phyloP scores from a whole-genome alignment of 2,113 vertebrate genomes.

The Takifugu flavidus region DNA sequence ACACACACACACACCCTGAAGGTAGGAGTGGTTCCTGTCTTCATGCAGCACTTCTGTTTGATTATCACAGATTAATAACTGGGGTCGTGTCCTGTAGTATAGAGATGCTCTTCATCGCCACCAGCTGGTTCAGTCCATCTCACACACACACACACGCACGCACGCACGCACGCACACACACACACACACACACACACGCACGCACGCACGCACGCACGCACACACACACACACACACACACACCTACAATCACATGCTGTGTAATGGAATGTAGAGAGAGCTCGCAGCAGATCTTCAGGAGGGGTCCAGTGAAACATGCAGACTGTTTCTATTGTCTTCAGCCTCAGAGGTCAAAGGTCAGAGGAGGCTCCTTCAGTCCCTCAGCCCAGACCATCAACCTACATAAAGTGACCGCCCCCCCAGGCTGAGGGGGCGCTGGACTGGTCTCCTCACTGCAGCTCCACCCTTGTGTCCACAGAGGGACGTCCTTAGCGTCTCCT shows the following conservation, averaged over 20 bases:
- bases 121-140: conserved; percentile 48
- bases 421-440: too few species aligned
- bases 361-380: background rate
- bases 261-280: conserved; percentile 73
- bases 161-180: conserved; percentile 1
- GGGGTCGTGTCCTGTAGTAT: conserved; percentile 71
- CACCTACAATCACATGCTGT: conserved; percentile 69
- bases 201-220: too few species aligned
- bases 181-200: conserved; percentile 9
- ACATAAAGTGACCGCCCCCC: too few species aligned
- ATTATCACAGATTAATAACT: conserved; percentile 70
- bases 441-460: too few species aligned
- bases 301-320: conserved; percentile 30
- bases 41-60: conserved; percentile 68
- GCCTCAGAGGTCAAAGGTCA: conserved; percentile 13
- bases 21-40: conserved; percentile 65
- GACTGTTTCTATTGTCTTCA: conserved; percentile 12
- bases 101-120: conserved; percentile 62
- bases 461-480: too few species aligned
- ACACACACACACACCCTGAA: conserved; percentile 69
- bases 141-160: conserved; percentile 12
- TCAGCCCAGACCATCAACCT: too few species aligned
- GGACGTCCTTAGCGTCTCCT: too few species aligned
- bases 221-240: conserved; percentile 34
- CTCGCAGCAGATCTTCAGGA: conserved; percentile 50